A percentile compares a stretch with the other conserved stretches of the same genome.
Conservation (phyloP, 2,113 vertebrate genomes). For the Pelmatolapia mariae region DNA sequence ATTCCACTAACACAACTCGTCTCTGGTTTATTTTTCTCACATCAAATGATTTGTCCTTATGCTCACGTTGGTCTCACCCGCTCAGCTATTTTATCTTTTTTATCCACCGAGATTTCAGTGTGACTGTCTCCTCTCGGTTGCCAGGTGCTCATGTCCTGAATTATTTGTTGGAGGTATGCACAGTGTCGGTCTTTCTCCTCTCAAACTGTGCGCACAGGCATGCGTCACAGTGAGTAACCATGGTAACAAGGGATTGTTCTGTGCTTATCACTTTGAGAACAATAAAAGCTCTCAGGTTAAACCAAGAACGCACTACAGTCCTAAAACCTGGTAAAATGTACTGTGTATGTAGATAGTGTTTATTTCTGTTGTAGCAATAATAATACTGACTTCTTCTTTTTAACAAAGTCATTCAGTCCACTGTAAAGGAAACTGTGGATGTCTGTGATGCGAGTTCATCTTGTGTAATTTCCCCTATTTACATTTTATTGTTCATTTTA, state of each 20-base stretch:
- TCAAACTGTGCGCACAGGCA: not conserved
- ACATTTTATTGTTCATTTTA: not conserved
- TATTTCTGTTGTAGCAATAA: not conserved
- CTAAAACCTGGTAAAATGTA: not conserved
- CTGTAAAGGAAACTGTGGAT: not conserved
- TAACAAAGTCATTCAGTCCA: not conserved
- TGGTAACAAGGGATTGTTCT: not conserved
- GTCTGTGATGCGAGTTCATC: not conserved
- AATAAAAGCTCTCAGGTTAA: not conserved
- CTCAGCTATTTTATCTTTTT: not conserved
- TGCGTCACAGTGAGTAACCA: not conserved
- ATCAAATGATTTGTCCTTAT: not conserved
- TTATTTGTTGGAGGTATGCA: not conserved
- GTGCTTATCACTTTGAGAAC: not conserved
- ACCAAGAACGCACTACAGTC: not conserved
- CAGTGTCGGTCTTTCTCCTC: not conserved
- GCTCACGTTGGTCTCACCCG: fast-evolving
- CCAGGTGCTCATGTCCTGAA: not conserved
- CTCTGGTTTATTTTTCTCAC: not conserved
- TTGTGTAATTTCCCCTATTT: not conserved
- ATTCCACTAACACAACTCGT: not conserved
- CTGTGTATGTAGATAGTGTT: not conserved
- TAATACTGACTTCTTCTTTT: not conserved
- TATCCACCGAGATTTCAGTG: not conserved
- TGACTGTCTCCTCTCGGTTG: not conserved